phyloP scores from a whole-genome alignment of 2,888 invertebrate species.

The Scaptomyza caliginosa region DNA sequence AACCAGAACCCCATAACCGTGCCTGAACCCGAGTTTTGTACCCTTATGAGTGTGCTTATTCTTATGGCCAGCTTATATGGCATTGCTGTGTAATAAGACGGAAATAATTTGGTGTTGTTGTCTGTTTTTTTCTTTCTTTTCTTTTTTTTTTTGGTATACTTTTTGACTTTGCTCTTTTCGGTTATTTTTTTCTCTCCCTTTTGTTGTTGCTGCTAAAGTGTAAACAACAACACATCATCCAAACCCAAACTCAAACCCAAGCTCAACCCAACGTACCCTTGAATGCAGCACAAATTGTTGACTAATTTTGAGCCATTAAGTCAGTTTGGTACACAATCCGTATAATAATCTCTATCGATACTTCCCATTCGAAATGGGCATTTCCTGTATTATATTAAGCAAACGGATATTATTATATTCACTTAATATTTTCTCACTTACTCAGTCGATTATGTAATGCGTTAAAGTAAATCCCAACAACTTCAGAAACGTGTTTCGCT shows the following conservation, averaged over 20 bases:
- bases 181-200: neutral
- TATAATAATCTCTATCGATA: slow-evolving; percentile 36
- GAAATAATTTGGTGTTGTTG: slow-evolving; percentile 78
- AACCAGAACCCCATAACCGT: slow-evolving; percentile 23
- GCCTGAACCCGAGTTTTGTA: neutral
- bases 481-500: too few species aligned
- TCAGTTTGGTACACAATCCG: slow-evolving; percentile 19
- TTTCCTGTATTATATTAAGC: slow-evolving; percentile 28
- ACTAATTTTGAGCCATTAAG: slow-evolving; percentile 55
- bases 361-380: slow-evolving; percentile 28
- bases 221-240: slow-evolving; percentile 60
- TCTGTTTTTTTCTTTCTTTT: slow-evolving; percentile 18
- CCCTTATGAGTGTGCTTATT: slow-evolving; percentile 54
- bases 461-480: too few species aligned
- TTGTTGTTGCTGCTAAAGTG: slow-evolving; percentile 40
- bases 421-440: neutral
- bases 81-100: slow-evolving; percentile 81
- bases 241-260: slow-evolving; percentile 17
- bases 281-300: slow-evolving; percentile 57
- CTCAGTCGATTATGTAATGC: too few species aligned
- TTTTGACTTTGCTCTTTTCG: slow-evolving; percentile 5
- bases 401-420: slow-evolving; percentile 33
- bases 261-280: slow-evolving; percentile 17
- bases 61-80: slow-evolving; percentile 66
- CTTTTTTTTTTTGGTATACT: neutral